phyloP scores from a whole-genome alignment of 2,888 invertebrate species.

The Calliphora vomitoria region DNA sequence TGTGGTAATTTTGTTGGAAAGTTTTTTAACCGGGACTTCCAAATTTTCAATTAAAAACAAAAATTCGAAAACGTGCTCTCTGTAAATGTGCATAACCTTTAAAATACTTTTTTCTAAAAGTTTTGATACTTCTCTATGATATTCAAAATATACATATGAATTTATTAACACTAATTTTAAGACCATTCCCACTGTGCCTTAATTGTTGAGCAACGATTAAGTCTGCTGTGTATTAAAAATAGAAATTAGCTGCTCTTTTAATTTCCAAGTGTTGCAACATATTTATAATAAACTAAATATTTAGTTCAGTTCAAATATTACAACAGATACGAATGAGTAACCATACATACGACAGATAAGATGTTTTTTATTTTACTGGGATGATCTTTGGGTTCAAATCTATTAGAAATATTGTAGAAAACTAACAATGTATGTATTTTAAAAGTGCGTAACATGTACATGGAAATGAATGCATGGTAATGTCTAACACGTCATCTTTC shows the following conservation, averaged over 20 bases:
- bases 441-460: neutral
- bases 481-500: slow-evolving; percentile 1
- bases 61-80: no score
- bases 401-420: slow-evolving; percentile 22
- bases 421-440: neutral
- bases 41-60: no score
- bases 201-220: no score
- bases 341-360: slow-evolving; percentile 35
- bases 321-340: neutral
- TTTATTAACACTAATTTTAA: no score
- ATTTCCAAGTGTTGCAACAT: slow-evolving; percentile 12
- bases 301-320: slow-evolving; percentile 21
- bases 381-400: slow-evolving; percentile 56
- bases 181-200: no score
- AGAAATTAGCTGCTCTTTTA: neutral
- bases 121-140: no score
- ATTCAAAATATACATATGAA: no score
- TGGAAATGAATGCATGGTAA: neutral
- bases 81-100: no score
- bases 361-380: slow-evolving; percentile 15
- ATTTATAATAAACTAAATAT: neutral
- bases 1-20: no score
- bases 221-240: no score
- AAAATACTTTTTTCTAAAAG: no score
- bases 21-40: no score